Evolutionary conservation across 1,140 invertebrate genomes (phyloP), one percentile per base, ranked within the genome.

Genomic region (Rhopalosiphum maidis): DNA sequence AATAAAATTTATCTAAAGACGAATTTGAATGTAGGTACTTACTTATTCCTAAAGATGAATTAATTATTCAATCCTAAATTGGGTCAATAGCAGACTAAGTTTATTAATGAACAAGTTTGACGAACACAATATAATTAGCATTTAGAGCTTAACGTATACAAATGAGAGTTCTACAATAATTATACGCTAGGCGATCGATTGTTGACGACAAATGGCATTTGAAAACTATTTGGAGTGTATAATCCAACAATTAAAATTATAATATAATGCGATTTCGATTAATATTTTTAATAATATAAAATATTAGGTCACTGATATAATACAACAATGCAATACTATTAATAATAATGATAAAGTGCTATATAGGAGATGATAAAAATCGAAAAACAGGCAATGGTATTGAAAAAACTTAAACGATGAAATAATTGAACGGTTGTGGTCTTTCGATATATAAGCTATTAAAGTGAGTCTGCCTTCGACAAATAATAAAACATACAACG

Each of bases 251-350:
- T 41, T 83, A 41, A 83, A 37, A 83, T 41, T 21, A 83, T 83
- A 83, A 41, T 41, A 41, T 83, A 37, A 41, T 77, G 30, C 60
- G 30, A 77, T 77, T 77, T 77, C 60, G 15, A 77, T n/a, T 77
- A 77, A 77, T 77, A 77, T 77, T 77, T 77, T n/a, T n/a, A n/a
- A 77, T n/a, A 77, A 77, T 77, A 77, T 77, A 77, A n/a, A 77
- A 77, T 77, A 77, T n/a, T 77, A 77, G 60, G 30, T 77, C 60
- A 77, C 18, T n/a, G 30, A 18, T n/a, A 77, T n/a, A 77, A 15
- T 77, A 77, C n/a, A 77, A 77, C 82, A 82, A 82, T 37, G 35
- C 77, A 37, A 82, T 82, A 37, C 1, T 82, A 82, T 82, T 22
- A 22, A 37, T 22, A 15, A 82, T 37, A 8, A 37, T 18, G 77